phyloP scores from a whole-genome alignment of 2,113 vertebrate species.

The Haemorhous mexicanus region DNA sequence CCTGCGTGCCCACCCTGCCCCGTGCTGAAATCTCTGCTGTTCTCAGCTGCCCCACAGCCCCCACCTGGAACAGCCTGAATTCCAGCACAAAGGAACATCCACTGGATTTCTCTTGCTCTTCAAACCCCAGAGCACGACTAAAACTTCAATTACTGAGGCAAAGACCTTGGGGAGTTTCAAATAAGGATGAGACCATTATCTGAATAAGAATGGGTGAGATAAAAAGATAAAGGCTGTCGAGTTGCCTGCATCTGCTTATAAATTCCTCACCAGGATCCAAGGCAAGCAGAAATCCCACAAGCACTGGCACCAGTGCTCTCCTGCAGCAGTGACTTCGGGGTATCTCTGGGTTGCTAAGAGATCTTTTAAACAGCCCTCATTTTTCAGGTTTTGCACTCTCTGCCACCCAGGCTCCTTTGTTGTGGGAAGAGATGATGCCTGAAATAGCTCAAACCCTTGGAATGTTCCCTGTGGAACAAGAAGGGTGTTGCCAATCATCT shows the following conservation, averaged over 20 bases:
- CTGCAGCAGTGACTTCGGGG: neutral
- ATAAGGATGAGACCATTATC: neutral
- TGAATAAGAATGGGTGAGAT: neutral
- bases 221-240: neutral
- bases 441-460: neutral
- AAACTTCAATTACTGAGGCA: slow-evolving; percentile 8
- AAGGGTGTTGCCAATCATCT: neutral
- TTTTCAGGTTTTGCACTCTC: neutral
- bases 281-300: neutral
- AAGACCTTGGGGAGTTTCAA: slow-evolving; percentile 15
- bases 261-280: neutral
- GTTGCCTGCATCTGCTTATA: neutral
- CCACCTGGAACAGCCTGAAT: neutral
- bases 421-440: neutral
- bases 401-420: neutral
- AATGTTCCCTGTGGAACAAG: neutral
- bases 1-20: neutral
- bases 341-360: neutral
- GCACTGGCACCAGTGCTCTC: neutral
- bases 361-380: neutral
- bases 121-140: neutral
- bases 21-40: neutral
- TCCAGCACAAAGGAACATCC: neutral
- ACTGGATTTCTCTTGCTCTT: neutral
- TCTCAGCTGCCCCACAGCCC: neutral